Evolutionary conservation across 2,113 vertebrate genomes (phyloP).

Genomic region (Cryptomyrus ogoouensis): DNA sequence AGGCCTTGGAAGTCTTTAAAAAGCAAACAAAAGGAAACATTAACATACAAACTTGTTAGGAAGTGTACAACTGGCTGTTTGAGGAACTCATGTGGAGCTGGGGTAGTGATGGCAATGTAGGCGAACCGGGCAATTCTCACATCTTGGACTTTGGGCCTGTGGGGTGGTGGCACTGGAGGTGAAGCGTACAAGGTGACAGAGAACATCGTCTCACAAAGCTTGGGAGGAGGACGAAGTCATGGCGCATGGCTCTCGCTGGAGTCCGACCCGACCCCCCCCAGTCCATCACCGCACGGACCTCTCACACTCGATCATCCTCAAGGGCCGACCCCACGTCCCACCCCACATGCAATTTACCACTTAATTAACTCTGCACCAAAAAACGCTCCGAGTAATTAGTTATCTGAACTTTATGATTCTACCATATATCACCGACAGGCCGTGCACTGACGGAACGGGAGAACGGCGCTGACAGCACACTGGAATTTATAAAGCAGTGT

Average conservation of each 20-base stretch:
- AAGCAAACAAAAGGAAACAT: neutral
- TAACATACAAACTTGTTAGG: neutral
- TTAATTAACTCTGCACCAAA: constrained; percentile 2
- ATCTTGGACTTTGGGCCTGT: neutral
- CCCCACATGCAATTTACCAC: constrained; percentile 14
- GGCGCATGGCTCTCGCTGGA: neutral
- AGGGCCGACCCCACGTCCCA: neutral
- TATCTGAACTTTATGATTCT: neutral
- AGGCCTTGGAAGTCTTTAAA: neutral
- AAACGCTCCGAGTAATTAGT: constrained; percentile 4
- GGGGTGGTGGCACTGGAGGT: neutral
- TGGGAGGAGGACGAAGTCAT: neutral
- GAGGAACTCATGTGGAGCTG: neutral
- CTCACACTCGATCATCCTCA: neutral
- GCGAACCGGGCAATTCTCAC: neutral
- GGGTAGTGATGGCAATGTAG: neutral
- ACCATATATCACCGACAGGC: neutral
- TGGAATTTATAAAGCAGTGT: neutral
- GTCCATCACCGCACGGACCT: neutral
- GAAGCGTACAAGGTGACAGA: neutral
- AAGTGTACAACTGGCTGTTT: neutral
- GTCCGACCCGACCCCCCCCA: neutral
- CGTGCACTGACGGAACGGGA: neutral
- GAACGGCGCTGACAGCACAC: neutral
- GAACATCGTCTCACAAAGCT: neutral